Evolutionary conservation across 2,113 vertebrate species (phyloP).

Genomic region (Larimichthys polyactis): DNA sequence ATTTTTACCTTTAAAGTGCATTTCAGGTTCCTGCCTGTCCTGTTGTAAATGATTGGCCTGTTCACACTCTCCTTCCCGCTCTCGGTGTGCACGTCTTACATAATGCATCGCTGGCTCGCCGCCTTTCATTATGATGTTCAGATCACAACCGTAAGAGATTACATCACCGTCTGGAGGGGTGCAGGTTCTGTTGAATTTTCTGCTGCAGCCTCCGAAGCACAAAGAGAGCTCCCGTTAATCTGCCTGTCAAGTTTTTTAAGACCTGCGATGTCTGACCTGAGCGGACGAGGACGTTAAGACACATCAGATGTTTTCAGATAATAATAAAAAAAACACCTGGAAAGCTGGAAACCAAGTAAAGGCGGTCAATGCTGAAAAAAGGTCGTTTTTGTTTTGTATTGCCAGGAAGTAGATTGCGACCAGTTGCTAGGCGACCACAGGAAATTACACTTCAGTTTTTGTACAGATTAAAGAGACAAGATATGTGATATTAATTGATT

Average conservation of each 20-base stretch:
- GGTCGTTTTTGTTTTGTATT: background rate
- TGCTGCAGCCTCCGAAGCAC: conserved; percentile 43
- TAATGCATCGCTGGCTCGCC: conserved; percentile 52
- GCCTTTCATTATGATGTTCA: conserved; percentile 63
- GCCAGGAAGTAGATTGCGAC: background rate
- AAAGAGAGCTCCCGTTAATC: conserved; percentile 25
- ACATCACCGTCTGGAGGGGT: conserved; percentile 77
- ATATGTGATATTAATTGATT: background rate
- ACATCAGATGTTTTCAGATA: background rate
- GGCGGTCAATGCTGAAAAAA: background rate
- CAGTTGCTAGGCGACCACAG: conserved; percentile 19
- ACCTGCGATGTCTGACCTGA: conserved; percentile 17
- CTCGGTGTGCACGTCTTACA: conserved; percentile 42
- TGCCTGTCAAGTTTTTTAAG: background rate
- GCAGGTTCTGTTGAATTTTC: conserved; percentile 62
- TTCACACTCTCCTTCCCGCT: conserved; percentile 37
- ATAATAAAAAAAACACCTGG: background rate
- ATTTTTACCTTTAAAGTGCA: conserved; percentile 40
- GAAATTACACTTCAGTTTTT: background rate
- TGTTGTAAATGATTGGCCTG: conserved; percentile 37
- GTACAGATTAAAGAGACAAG: background rate
- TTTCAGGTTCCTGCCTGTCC: conserved; percentile 22
- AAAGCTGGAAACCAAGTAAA: background rate
- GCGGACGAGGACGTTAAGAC: background rate
- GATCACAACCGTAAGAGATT: conserved; percentile 73